Evolutionary conservation across 2,113 vertebrate genomes (phyloP).

Genomic region (Mobula hypostoma): DNA sequence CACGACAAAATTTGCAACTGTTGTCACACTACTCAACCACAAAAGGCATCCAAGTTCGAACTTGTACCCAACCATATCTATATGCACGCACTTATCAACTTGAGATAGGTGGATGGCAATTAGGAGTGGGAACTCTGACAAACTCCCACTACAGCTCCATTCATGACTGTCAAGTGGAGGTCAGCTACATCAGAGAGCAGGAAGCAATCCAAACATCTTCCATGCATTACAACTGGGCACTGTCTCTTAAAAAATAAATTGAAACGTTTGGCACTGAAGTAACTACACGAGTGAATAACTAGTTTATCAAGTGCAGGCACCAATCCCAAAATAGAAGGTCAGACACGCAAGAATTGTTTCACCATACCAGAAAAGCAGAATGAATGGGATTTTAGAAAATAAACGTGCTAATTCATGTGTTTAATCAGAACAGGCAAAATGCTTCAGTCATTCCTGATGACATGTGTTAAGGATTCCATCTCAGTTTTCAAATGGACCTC

Average conservation of each 20-base stretch:
- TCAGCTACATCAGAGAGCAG: neutral
- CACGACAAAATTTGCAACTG: neutral
- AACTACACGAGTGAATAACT: neutral
- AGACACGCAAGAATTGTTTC: neutral
- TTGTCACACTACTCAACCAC: neutral
- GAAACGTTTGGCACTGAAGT: neutral
- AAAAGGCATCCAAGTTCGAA: neutral
- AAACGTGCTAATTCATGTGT: neutral
- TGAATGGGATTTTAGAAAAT: neutral
- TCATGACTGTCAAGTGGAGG: neutral
- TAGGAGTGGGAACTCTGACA: too few species aligned
- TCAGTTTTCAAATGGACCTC: neutral
- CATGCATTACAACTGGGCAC: too few species aligned
- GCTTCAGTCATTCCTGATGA: neutral
- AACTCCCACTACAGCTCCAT: too few species aligned
- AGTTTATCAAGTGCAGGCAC: neutral
- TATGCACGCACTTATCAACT: neutral
- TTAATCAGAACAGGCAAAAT: neutral
- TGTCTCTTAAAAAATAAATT: neutral
- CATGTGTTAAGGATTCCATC: neutral
- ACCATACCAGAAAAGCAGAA: neutral
- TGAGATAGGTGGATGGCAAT: neutral
- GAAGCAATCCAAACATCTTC: neutral
- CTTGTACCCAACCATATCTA: neutral
- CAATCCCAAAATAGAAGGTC: neutral